Base-by-base conservation (phyloP, 2,113 vertebrate genomes). In the Trematomus loennbergii region DNA sequence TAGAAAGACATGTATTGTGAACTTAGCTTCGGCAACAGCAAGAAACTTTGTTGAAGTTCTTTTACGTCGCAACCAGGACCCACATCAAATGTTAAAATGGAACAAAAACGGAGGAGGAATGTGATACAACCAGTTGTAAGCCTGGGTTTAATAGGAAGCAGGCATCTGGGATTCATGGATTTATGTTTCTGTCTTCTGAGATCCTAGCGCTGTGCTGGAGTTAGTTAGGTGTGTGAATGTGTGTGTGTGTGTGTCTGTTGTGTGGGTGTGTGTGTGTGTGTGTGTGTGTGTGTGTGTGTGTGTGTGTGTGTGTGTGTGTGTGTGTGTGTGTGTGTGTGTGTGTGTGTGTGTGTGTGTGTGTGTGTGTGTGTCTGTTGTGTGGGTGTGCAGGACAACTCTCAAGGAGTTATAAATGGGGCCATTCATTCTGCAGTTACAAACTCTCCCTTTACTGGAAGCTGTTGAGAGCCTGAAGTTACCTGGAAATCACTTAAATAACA, bases 381-480 rank as follows among this genome's bases (percentile, higher is more conserved):
- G 50, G 49, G 54, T 10, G 62, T 62, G 15, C 29, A 81, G 86
- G 80, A 69, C 82, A 40, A 48, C 75, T 87, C 84, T 72, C 33
- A 22, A 84, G 76, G 87, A 84, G 22, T 58, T 63, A 54, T 88
- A 75, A 90, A 90, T 72, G 89, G 88, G 89, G 82, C 72, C 82
- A 88, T 92, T 92, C 84, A 90, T 86, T 57, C 79, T 43, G 48
- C 59, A 45, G 12, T 9, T 77, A 87, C 84, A 88, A 69, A 78
- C 12, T 3, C 55, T 73, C 49, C 64, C 58, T 84, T 67, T 52
- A 81, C 64, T 61, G 70, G 53, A 76, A 33, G 6, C 25, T 46
- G 20, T n/a, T 22, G 50, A 57, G 16, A 15, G 13, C 20, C 49
- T 48, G 13, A 5, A 50, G 71, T 76, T 74, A 88, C 77, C 71